Conservation (phyloP, 2,888 invertebrate genomes). For the Smittia aterrima region DNA sequence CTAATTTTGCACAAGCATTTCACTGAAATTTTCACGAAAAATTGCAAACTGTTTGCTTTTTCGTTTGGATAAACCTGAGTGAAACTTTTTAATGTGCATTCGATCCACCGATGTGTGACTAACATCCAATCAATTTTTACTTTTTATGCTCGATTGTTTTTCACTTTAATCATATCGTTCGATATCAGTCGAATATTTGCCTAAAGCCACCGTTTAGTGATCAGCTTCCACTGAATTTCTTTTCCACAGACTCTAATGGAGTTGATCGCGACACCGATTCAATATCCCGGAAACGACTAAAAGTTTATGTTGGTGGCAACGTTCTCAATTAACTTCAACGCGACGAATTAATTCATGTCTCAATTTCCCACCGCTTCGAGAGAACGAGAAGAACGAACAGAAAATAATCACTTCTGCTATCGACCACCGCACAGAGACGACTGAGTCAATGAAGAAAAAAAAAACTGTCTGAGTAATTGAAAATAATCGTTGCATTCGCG, state of each 20-base stretch:
- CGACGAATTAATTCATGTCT: not conserved
- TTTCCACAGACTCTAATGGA: too few relatives aligned
- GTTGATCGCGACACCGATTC: not conserved
- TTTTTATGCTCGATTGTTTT: constrained; percentile 32
- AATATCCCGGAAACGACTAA: not conserved
- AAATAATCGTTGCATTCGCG: constrained; percentile 35
- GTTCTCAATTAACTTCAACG: too few relatives aligned
- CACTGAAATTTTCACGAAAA: constrained; percentile 5
- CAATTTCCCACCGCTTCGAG: too few relatives aligned
- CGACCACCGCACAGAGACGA: constrained; percentile 31
- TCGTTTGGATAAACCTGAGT: not conserved
- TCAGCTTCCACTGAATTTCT: too few relatives aligned
- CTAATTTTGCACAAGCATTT: too few relatives aligned
- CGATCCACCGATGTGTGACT: constrained; percentile 34
- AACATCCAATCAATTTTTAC: constrained; percentile 35
- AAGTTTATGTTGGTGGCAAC: too few relatives aligned
- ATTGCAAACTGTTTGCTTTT: not conserved
- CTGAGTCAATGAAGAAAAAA: constrained; percentile 11
- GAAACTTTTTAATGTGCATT: not conserved
- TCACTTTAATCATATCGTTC: not conserved
- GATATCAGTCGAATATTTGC: not conserved
- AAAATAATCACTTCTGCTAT: not conserved
- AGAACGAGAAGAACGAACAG: not conserved
- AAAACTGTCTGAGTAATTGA: constrained; percentile 15
- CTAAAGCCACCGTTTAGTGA: not conserved